A percentile compares a stretch with the other conserved stretches of the same genome.
These are phyloP conservation scores for Frieseomelitta varia DNA, from an alignment of 1,140 invertebrate species.

Conservation along the genomic window DNA sequence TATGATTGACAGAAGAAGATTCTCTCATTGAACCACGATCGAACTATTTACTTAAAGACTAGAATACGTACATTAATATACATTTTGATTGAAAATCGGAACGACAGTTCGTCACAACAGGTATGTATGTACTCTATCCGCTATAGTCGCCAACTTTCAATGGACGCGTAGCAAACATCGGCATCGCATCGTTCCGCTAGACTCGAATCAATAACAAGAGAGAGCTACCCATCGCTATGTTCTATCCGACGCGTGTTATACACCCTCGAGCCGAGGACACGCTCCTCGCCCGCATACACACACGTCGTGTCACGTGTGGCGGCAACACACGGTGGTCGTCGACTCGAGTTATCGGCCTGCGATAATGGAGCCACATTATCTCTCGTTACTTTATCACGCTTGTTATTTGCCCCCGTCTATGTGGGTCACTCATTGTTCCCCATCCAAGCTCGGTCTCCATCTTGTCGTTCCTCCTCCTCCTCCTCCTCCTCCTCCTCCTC, in stretches of 20 bases:
- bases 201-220: constrained; percentile 33
- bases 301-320: not conserved
- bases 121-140: not conserved
- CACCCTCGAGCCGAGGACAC: not conserved
- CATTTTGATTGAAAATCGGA: not conserved
- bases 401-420: constrained; percentile 62
- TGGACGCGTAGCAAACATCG: constrained; percentile 5
- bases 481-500: not conserved
- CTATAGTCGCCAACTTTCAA: not conserved
- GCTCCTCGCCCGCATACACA: not conserved
- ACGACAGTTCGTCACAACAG: not conserved
- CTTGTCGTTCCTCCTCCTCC: not conserved
- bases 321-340: constrained; percentile 25
- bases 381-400: constrained; percentile 63
- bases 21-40: too few species aligned
- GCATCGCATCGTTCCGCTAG: too few species aligned
- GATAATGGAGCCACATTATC: constrained; percentile 68
- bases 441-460: not conserved
- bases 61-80: too few species aligned
- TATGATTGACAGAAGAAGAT: too few species aligned
- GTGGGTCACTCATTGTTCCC: constrained; percentile 42
- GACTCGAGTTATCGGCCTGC: constrained; percentile 59
- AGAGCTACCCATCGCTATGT: not conserved
- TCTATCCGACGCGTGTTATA: not conserved
- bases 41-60: too few species aligned